Conservation (phyloP, 2,888 invertebrate species). For the Craniophora ligustri region DNA sequence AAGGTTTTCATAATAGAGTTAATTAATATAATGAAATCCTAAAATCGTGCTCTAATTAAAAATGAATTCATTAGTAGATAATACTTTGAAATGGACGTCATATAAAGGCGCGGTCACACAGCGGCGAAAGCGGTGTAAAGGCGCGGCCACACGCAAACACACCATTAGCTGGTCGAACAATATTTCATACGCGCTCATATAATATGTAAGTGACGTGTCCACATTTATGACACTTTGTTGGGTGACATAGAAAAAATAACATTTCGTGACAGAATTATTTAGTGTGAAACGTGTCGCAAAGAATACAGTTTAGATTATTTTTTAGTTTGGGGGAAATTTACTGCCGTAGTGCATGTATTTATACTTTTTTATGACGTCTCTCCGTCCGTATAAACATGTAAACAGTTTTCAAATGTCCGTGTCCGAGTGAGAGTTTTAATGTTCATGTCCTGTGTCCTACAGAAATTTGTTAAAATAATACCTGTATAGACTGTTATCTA, state of each 20-base stretch:
- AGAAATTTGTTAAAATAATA: slow-evolving; percentile 36
- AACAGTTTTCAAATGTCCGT: slow-evolving; percentile 27
- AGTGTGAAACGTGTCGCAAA: slow-evolving; percentile 59
- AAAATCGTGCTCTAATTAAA: slow-evolving; percentile 47
- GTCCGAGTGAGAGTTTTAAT: slow-evolving; percentile 25
- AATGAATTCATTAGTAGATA: slow-evolving; percentile 39
- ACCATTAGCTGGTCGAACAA: slow-evolving; percentile 77
- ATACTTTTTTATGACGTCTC: slow-evolving; percentile 50
- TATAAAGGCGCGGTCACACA: slow-evolving; percentile 67
- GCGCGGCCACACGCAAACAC: slow-evolving; percentile 81
- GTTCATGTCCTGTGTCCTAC: slow-evolving; percentile 25
- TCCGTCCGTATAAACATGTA: slow-evolving; percentile 40
- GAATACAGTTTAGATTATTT: slow-evolving; percentile 61
- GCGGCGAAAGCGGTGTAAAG: slow-evolving; percentile 58
- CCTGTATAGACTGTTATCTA: not conserved
- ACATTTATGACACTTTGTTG: slow-evolving; percentile 77
- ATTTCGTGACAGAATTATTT: slow-evolving; percentile 70
- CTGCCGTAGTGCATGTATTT: slow-evolving; percentile 47
- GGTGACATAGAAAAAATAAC: slow-evolving; percentile 70
- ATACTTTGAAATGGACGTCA: slow-evolving; percentile 47
- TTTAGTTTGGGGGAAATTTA: slow-evolving; percentile 50
- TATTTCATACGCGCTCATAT: slow-evolving; percentile 80
- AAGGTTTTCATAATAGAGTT: slow-evolving; percentile 28
- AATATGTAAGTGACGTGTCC: slow-evolving; percentile 80
- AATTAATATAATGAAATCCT: slow-evolving; percentile 42